phyloP scores from a whole-genome alignment of 2,797 vertebrate genomes.

The Diceros bicornis region DNA sequence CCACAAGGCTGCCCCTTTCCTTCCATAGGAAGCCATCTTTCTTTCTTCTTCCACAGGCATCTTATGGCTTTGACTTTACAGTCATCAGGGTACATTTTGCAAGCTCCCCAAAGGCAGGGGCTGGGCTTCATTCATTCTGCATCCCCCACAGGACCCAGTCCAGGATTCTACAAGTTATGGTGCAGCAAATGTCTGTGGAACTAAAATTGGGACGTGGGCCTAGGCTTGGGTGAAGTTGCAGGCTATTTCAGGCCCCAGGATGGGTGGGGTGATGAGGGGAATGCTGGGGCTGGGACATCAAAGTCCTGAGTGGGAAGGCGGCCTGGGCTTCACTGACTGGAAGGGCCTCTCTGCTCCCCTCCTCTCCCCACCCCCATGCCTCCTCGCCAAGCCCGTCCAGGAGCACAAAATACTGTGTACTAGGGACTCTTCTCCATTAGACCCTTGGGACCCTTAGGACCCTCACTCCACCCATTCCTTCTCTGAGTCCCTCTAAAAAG shows the following conservation, averaged over 20 bases:
- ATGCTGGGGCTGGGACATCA: conserved; percentile 13
- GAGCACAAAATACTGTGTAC: conserved; percentile 70
- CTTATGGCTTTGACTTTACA: neutral
- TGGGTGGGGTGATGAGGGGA: neutral
- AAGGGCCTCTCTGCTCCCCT: neutral
- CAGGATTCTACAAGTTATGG: neutral
- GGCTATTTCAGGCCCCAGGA: conserved; percentile 73
- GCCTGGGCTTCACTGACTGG: conserved; percentile 33
- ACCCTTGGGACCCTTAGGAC: neutral
- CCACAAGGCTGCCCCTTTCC: neutral
- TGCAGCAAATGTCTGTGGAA: conserved; percentile 60
- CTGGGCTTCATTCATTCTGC: neutral
- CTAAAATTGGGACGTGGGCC: conserved; percentile 71
- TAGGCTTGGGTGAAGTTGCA: conserved; percentile 60
- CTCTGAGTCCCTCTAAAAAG: neutral
- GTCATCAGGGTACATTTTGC: neutral
- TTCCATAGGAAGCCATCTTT: neutral
- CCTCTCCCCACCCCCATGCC: neutral
- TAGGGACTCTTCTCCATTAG: conserved; percentile 22
- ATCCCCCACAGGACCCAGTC: neutral
- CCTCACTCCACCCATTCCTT: neutral
- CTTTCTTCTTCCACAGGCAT: neutral
- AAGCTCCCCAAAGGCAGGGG: conserved; percentile 56
- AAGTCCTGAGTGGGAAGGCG: neutral
- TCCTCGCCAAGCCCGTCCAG: neutral